A percentile compares a stretch with the other conserved stretches of the same genome.
Evolutionary conservation across 2,113 vertebrate species (phyloP).

Genomic region (Anguilla rostrata): DNA sequence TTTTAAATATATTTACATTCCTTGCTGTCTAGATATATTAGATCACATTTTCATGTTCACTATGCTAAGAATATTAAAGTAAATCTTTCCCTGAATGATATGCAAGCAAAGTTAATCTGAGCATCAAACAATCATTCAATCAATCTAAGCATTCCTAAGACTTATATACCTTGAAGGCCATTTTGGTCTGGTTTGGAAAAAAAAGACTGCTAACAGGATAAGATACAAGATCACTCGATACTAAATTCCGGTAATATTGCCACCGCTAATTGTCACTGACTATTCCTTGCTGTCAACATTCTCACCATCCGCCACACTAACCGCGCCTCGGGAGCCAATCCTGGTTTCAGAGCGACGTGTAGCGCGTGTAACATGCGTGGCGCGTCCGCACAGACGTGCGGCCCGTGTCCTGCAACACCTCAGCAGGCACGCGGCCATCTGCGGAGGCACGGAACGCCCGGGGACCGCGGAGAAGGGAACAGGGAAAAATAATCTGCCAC

Average conservation of each 20-base stretch:
- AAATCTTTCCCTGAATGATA: slow-evolving; percentile 12
- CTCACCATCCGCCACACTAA: not conserved
- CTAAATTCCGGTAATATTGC: not conserved
- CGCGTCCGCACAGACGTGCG: not conserved
- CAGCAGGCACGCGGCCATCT: not conserved
- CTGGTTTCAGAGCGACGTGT: not conserved
- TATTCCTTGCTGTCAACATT: not conserved
- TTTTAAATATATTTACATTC: slow-evolving; percentile 12
- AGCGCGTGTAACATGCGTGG: too few species aligned
- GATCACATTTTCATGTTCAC: not conserved
- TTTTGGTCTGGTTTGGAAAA: not conserved
- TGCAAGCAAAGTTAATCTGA: not conserved
- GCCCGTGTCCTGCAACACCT: not conserved
- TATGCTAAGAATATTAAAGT: slow-evolving; percentile 9
- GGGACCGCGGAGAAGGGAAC: not conserved
- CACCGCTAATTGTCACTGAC: not conserved
- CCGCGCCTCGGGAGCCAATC: not conserved
- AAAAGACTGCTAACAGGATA: not conserved
- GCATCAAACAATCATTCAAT: slow-evolving; percentile 1
- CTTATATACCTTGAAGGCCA: not conserved
- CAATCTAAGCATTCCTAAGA: not conserved
- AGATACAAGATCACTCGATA: not conserved
- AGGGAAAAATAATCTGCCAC: not conserved
- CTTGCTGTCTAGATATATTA: slow-evolving; percentile 10
- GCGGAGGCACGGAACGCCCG: not conserved